Base-by-base conservation (phyloP, 2,888 invertebrate species). In the Eupithecia insigniata region DNA sequence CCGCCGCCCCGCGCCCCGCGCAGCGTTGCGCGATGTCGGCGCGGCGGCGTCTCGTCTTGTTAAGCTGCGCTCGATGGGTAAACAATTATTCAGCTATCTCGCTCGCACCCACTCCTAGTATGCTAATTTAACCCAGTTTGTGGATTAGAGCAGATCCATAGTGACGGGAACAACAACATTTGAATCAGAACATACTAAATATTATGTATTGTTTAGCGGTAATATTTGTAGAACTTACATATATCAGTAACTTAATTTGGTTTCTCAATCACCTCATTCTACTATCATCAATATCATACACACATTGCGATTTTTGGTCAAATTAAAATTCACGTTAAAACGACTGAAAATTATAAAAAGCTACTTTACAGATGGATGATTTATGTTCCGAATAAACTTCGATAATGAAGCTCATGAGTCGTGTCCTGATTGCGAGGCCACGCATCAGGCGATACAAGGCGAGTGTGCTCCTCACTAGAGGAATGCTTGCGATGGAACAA, bases 121-220 rank as follows among this genome's bases (percentile, higher is more conserved):
- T 74, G 76, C 73, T 78, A 78, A 77, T 78, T 74, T 70, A 70
- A 72, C 76, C 74, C 68, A 74, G 77, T 75, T 77, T 28, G 75
- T 66, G 71, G 77, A 79, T 77, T 76, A 77, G 71, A 75, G 67
- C 70, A 71, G 72, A 69, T 51, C 67, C 6, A 32, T 67, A 73
- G 73, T 51, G 68, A 61, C 34, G 61, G 66, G 43, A 28, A 46
- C 36, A 28, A 36, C 26, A 39, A 46, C n/a, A n/a, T 30, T n/a
- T 16, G 51, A 62, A 65, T 51, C 67, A 16, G 28, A 6, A 5
- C 39, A 39, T 16, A 46, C 7, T 7, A 2, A 46, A n/a, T 46
- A n/a, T n/a, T n/a, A 46, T 43, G 16, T 1, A 18, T 43, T 18
- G 43, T 18, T 16, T 4, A 43, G 43, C 2, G 39, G 39, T 46